Evolutionary conservation across 2,888 invertebrate species (phyloP).

Genomic region (Yponomeuta sedellus): DNA sequence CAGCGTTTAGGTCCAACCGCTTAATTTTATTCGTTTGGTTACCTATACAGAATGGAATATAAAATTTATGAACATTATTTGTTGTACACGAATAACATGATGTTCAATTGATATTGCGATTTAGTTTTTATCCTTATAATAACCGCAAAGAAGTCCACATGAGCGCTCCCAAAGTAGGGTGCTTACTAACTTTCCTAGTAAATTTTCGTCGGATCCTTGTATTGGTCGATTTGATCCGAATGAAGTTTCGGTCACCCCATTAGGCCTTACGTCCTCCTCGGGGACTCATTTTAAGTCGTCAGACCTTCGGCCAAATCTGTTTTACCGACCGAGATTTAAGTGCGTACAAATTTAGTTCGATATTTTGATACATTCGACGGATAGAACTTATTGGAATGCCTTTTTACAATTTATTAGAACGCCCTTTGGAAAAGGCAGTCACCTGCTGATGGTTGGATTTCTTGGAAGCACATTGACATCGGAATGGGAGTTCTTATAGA

Average conservation of each 20-base stretch:
- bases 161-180: constrained; percentile 15
- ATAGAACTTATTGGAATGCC: not conserved
- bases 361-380: not conserved
- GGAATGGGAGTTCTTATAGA: not conserved
- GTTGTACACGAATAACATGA: too few relatives aligned
- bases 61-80: too few relatives aligned
- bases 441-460: too few relatives aligned
- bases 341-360: constrained; percentile 11
- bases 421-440: not conserved
- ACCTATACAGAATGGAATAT: too few relatives aligned
- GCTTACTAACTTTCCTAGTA: not conserved
- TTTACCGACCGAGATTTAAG: constrained; percentile 42
- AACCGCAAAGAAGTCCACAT: too few relatives aligned
- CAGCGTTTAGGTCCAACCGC: too few relatives aligned
- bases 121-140: too few relatives aligned
- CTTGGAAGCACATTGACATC: not conserved
- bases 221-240: constrained; percentile 28
- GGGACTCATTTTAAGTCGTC: constrained; percentile 50
- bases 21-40: too few relatives aligned
- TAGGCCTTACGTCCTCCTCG: constrained; percentile 39
- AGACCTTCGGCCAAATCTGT: constrained; percentile 33
- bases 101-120: too few relatives aligned
- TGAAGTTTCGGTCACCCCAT: constrained; percentile 33
- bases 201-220: constrained; percentile 5
- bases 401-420: not conserved